Conservation (phyloP, 2,888 invertebrate species). For the Ochlodes sylvanus region DNA sequence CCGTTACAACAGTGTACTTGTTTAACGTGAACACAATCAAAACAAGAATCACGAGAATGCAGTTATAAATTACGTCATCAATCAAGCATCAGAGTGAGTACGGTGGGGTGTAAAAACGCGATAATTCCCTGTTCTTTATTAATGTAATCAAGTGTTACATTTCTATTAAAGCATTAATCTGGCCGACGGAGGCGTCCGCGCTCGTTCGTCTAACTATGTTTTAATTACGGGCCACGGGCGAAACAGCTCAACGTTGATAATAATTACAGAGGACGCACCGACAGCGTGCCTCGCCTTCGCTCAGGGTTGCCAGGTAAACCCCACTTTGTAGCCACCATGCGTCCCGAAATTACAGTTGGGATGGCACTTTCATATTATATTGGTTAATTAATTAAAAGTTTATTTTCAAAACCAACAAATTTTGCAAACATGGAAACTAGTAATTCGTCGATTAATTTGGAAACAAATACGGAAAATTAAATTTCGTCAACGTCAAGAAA, state of each 20-base stretch:
- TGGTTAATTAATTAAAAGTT: no score
- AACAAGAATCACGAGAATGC: slow-evolving; percentile 27
- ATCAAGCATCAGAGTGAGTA: slow-evolving; percentile 51
- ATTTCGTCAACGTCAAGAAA: no score
- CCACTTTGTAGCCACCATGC: background rate
- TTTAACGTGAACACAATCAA: slow-evolving; percentile 35
- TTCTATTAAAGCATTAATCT: slow-evolving; percentile 81
- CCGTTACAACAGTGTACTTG: slow-evolving; percentile 21
- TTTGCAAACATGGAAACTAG: no score
- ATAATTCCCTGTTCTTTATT: slow-evolving; percentile 44
- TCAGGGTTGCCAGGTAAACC: slow-evolving; percentile 25
- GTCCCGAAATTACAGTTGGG: no score
- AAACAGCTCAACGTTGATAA: slow-evolving; percentile 67
- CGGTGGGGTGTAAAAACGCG: slow-evolving; percentile 56
- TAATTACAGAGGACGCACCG: slow-evolving; percentile 71
- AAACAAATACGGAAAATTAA: no score
- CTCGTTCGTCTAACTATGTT: slow-evolving; percentile 76
- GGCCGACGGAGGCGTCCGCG: slow-evolving; percentile 57
- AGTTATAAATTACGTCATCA: slow-evolving; percentile 55
- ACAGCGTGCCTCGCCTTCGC: slow-evolving; percentile 58
- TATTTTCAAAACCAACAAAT: no score
- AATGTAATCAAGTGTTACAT: slow-evolving; percentile 73
- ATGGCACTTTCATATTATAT: no score
- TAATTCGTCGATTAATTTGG: no score
- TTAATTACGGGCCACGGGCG: slow-evolving; percentile 74